Evolutionary conservation across 1,140 invertebrate species (phyloP), one percentile per base, ranked within the genome.

Genomic region (Ips typographus): DNA sequence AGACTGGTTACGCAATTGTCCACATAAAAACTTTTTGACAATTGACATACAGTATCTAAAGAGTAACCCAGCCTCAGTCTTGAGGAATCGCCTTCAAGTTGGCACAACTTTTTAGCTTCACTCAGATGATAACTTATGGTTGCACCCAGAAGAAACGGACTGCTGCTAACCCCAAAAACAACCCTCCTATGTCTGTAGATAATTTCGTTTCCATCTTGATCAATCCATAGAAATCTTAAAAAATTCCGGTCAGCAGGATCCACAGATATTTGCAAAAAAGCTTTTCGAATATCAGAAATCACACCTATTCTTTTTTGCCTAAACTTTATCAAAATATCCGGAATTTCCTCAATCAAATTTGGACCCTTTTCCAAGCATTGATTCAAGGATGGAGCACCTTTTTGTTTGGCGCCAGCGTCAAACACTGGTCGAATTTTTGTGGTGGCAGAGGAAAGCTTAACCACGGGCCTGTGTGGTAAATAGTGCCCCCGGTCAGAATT

Each of bases 281-380:
- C 82, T 73, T 70, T 22, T 67, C 60, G n/a, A 49, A 84, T 82
- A 64, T 83, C 82, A 1, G 80, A 73, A 3, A 77, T 76, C 0
- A 83, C 73, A 37, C 74, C 81, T 65, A 77, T 76, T 47, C 65
- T 75, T 43, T 74, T 72, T 60, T 36, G 70, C 65, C 82, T 69
- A 72, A 84, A 84, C 6, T 73, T 66, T 8, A 78, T 38, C 39
- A 83, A 51, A 43, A 83, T 67, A 2, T 72, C 43, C 4, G 80
- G 77, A 8, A 83, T 80, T 0, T 73, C 38, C 64, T 83, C 79
- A 4, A 83, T 74, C 1, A 82, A 67, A 73, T 83, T 82, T 3
- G 72, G 70, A 37, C 80, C 81, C 51, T 64, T n/a, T 74, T 63
- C 58, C 1, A 75, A 64, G 51, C 72, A 77, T 22, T 75, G 56